Percentiles rank a stretch among this genome's conserved stretches.
Evolutionary conservation across 1,140 invertebrate species (phyloP).

Genomic region (Sarcophaga peregrina): DNA sequence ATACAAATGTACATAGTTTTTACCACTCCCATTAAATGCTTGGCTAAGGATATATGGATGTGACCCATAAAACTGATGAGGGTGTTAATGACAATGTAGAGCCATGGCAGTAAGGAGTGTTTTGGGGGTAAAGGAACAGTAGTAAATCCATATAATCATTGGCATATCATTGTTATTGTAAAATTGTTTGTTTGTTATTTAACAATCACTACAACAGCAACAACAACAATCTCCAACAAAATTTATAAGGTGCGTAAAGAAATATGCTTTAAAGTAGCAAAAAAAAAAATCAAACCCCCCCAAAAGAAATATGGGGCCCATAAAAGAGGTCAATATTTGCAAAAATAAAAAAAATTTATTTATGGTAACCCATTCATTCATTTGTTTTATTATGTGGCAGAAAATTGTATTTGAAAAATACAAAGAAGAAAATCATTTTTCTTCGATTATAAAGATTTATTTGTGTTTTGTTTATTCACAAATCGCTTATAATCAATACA

Average conservation of each 20-base stretch:
- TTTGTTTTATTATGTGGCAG: conserved; percentile 10
- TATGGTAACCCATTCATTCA: background rate
- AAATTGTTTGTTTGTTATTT: no score
- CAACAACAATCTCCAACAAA: background rate
- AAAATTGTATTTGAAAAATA: background rate
- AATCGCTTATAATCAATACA: no score
- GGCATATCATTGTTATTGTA: no score
- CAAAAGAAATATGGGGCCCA: background rate
- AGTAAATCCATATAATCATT: no score
- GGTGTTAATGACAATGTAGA: background rate
- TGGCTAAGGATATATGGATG: background rate
- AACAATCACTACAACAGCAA: no score
- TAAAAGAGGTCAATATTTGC: conserved; percentile 21
- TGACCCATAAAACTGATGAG: background rate
- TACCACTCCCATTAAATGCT: no score
- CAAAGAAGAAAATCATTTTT: background rate
- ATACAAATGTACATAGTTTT: no score
- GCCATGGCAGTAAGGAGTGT: background rate
- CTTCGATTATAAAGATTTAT: no score
- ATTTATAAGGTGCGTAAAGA: conserved; percentile 35
- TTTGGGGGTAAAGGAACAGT: background rate
- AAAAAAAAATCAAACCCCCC: background rate
- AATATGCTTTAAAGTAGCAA: conserved; percentile 20
- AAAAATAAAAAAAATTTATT: background rate
- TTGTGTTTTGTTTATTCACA: no score